Conservation (phyloP, 2,797 vertebrate species). For the Hydrolagus colliei region DNA sequence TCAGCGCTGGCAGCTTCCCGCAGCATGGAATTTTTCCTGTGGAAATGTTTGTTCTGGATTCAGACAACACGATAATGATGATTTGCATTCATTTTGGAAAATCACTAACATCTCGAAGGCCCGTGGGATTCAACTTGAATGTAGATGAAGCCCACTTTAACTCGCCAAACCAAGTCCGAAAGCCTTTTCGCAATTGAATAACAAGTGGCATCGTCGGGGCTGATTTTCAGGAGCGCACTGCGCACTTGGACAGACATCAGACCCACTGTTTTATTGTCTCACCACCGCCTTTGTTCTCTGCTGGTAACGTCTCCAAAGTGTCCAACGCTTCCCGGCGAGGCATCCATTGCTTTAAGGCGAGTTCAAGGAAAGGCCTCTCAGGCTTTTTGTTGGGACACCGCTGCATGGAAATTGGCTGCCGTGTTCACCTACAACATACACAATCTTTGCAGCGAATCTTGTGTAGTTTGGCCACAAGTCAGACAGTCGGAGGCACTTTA, state of each 20-base stretch:
- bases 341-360: no score
- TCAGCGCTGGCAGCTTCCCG: background rate
- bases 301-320: no score
- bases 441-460: no score
- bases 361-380: no score
- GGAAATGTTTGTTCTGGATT: conserved; percentile 30
- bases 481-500: no score
- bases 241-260: background rate
- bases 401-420: no score
- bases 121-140: conserved; percentile 15
- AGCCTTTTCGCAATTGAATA: background rate
- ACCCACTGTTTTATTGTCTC: background rate
- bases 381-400: no score
- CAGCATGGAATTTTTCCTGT: conserved; percentile 17
- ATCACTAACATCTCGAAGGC: background rate
- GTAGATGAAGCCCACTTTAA: background rate
- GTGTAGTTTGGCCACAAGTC: no score
- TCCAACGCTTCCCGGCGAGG: no score
- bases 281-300: background rate
- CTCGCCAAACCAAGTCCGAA: background rate
- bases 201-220: background rate
- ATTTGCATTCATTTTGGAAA: conserved; percentile 17
- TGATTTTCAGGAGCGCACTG: background rate
- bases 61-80: background rate
- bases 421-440: no score